Evolutionary conservation across 2,113 vertebrate genomes (phyloP), one percentile per base, ranked within the genome.

Genomic region (Rhipidura dahli): DNA sequence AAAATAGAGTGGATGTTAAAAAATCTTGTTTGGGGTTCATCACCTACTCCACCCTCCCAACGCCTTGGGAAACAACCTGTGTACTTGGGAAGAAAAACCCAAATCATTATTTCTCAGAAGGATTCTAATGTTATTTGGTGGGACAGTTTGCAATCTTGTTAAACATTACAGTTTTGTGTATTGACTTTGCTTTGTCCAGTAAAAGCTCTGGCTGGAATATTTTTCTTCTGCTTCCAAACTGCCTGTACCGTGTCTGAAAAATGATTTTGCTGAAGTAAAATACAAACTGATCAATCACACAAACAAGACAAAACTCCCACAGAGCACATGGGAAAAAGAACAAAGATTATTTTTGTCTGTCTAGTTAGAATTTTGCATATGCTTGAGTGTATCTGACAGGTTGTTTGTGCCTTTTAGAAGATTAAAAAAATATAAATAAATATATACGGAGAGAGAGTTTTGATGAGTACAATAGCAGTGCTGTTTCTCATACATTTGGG

Each of bases 281-380:
- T 96, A 57, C 87, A 95, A 96, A 97, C 92, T 96, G 94, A 97
- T 97, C 96, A 95, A 96, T 97, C 96, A 95, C 77, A 87, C 82
- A 95, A 97, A 96, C 92, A 97, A 97, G 96, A 89, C 92, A 94
- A 96, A 97, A 94, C 95, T 97, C 96, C 95, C 85, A 97, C 90
- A 88, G 95, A 97, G 89, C 95, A 96, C 95, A 95, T 60, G 88
- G 95, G 86, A 63, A 96, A 91, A 69, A 90, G 96, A 97, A 94
- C 90, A 97, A 95, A 96, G 92, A 93, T 94, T 95, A 95, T 96
- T 97, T 97, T 97, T 96, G 78, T 96, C 95, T 95, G 77, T 96
- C 94, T 97, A 92, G 95, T 98, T 97, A 93, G 92, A 86, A 91
- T 96, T 97, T 98, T 96, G 83, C 95, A 97, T 95, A 97, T 96